phyloP scores from a whole-genome alignment of 2,797 vertebrate species.

The Nyctalus aviator region DNA sequence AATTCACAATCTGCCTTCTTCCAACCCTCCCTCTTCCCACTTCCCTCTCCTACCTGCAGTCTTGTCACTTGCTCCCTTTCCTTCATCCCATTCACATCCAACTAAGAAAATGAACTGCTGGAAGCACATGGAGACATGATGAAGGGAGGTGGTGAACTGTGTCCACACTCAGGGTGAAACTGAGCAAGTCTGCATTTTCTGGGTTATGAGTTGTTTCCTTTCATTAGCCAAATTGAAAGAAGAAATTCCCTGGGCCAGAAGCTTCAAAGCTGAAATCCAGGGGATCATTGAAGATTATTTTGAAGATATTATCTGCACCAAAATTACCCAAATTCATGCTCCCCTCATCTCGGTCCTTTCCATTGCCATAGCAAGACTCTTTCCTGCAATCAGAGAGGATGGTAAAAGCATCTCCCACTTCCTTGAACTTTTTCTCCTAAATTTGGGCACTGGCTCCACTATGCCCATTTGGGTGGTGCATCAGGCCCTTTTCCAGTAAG shows the following conservation, averaged over 20 bases:
- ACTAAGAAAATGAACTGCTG: conserved; percentile 90
- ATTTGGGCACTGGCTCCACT: conserved; percentile 94
- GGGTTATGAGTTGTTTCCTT: conserved; percentile 62
- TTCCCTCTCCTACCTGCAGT: conserved; percentile 81
- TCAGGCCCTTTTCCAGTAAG: conserved; percentile 96
- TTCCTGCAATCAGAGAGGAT: conserved; percentile 97
- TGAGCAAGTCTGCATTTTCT: conserved; percentile 84
- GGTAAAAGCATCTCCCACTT: conserved; percentile 98
- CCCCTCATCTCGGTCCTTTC: conserved; percentile 97
- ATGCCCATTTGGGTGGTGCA: conserved; percentile 98
- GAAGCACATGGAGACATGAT: conserved; percentile 89
- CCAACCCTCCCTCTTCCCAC: conserved; percentile 72
- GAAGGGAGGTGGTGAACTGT: conserved; percentile 87
- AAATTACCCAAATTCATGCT: conserved; percentile 97
- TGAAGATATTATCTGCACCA: conserved; percentile 99
- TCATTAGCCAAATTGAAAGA: conserved; percentile 98
- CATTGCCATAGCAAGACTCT: conserved; percentile 96
- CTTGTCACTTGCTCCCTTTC: conserved; percentile 87
- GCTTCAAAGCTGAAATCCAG: conserved; percentile 98
- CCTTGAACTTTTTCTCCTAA: conserved; percentile 98
- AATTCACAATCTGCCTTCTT: conserved; percentile 89
- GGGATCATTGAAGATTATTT: conserved; percentile 97
- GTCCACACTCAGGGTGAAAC: conserved; percentile 91
- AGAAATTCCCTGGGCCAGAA: conserved; percentile 99
- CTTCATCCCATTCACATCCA: conserved; percentile 91